Conservation (phyloP, 2,888 invertebrate genomes). For the Drosophila acutilabella region DNA sequence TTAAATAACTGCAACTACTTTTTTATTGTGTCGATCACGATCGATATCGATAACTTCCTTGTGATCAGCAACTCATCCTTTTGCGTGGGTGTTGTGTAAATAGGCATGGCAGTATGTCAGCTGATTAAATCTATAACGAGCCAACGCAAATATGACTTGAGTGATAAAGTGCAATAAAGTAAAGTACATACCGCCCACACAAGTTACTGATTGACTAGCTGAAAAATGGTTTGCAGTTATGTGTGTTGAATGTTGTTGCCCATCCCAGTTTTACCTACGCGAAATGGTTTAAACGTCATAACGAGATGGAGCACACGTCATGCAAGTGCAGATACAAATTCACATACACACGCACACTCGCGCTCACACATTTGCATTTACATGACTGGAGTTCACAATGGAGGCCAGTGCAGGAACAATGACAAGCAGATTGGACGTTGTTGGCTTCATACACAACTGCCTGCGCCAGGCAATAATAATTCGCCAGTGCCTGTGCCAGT, state of each 20-base stretch:
- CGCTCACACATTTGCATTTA: constrained; percentile 50
- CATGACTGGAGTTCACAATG: constrained; percentile 49
- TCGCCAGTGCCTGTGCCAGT: constrained; percentile 51
- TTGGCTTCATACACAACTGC: constrained; percentile 67
- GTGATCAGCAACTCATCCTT: constrained; percentile 18
- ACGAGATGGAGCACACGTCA: constrained; percentile 64
- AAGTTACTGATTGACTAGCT: constrained; percentile 65
- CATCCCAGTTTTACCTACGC: constrained; percentile 36
- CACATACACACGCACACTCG: constrained; percentile 7
- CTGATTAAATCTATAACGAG: constrained; percentile 11
- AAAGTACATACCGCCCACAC: constrained; percentile 4
- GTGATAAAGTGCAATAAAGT: constrained; percentile 14
- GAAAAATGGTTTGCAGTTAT: constrained; percentile 58
- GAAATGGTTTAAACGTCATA: constrained; percentile 74
- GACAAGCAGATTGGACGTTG: constrained; percentile 43
- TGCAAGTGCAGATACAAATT: constrained; percentile 20
- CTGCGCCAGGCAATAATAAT: constrained; percentile 76
- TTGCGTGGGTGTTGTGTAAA: not conserved
- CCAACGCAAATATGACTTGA: not conserved
- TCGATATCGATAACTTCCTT: not conserved
- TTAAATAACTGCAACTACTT: not conserved
- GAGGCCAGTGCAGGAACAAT: constrained; percentile 45
- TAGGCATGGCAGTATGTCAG: not conserved
- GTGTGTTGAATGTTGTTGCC: constrained; percentile 14
- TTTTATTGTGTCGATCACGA: not conserved